Base-by-base conservation (phyloP, 2,888 invertebrate species). In the Scaptodrosophila latifasciaeformis region DNA sequence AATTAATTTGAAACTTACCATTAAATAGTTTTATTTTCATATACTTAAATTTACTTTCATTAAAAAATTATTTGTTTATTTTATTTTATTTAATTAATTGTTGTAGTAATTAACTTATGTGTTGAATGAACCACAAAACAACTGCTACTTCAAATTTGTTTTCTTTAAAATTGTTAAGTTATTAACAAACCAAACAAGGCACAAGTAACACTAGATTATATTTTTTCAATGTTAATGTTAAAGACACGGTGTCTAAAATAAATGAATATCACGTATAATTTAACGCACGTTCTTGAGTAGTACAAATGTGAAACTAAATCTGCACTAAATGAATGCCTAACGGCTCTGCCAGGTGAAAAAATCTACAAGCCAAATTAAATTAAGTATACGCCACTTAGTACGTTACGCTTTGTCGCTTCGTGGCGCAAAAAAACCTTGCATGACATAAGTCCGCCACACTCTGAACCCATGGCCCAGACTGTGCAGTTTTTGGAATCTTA, bases 311-410 rank as follows among this genome's bases (percentile, higher is more conserved):
- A 43, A 54, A 82, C 78, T 78, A 77, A 80, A 67, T 69, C 64
- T 62, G 61, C 62, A 55, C 35, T 43, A 49, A 71, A 62, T 42
- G 37, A 0, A 3, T 24, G 59, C 18, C 56, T 49, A 27, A 47
- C 18, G 4, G 56, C 43, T 59, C 51, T 56, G 50, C 77, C 66
- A 65, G 24, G 15, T 18, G 34, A 52, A 59, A 50, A 59, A 77
- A 74, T 59, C 57, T 40, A 57, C 44, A 57, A 64, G 54, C 59
- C 70, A 75, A 75, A 75, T 75, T 75, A 75, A 77, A 75, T 75
- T 75, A 75, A 55, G 78, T 77, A 77, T 70, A 68, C 66, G 68
- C 58, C 66, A 60, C 35, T 54, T 62, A 50, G 61, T 52, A 57
- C 56, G 42, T 44, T 53, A 52, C 31, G 40, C 49, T 45, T 29